These are phyloP conservation scores for Gerris buenoi DNA, from an alignment of 1,140 invertebrate genomes.

Conservation along the genomic window DNA sequence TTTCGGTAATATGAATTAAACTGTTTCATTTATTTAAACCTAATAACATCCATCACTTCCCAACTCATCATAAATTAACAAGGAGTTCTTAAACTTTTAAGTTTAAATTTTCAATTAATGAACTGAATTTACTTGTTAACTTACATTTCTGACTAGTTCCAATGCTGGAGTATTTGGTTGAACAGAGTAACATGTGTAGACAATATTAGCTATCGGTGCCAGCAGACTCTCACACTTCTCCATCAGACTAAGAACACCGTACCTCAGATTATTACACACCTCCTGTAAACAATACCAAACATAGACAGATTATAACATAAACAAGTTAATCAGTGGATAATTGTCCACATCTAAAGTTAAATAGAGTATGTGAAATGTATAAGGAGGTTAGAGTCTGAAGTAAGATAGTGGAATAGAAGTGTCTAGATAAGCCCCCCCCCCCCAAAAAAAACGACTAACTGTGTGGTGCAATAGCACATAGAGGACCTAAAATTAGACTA, in stretches of 20 bases:
- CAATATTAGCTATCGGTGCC: conserved; percentile 47
- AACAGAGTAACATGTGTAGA: conserved; percentile 48
- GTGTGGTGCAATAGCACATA: no score
- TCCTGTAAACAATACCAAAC: conserved; percentile 35
- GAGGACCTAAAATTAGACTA: no score
- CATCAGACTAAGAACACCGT: conserved; percentile 46
- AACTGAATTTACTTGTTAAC: no score
- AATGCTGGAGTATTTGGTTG: conserved; percentile 51
- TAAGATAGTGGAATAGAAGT: background rate
- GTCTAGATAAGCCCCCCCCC: background rate
- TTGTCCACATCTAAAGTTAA: background rate
- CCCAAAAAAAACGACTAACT: background rate
- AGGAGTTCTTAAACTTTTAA: no score
- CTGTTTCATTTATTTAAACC: no score
- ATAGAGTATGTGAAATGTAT: background rate
- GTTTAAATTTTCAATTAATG: no score
- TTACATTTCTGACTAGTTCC: conserved; percentile 54
- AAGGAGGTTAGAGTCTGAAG: background rate
- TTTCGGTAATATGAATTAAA: no score
- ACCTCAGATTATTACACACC: conserved; percentile 51
- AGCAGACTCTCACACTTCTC: conserved; percentile 45
- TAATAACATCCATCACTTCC: no score
- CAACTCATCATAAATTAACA: no score
- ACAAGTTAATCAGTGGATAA: no score
- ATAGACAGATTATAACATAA: no score